A percentile compares a stretch with the other conserved stretches of the same genome.
Conservation (phyloP, 2,888 invertebrate genomes). For the Callosobruchus maculatus region DNA sequence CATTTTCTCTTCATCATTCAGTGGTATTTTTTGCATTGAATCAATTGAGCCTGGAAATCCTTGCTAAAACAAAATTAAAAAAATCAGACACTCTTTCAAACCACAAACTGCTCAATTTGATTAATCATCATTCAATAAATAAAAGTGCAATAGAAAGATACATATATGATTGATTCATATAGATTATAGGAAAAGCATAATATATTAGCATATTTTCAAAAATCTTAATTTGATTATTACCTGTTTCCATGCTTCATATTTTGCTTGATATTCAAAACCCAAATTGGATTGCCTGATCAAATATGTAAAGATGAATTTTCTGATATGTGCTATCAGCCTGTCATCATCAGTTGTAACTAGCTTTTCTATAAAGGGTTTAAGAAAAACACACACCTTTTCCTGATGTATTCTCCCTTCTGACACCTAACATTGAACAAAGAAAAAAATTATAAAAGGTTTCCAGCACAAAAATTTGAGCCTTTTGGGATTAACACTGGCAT, state of each 20-base stretch:
- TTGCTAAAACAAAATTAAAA: constrained; percentile 50
- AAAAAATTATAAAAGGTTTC: too few relatives aligned
- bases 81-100: background rate
- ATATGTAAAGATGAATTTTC: constrained; percentile 63
- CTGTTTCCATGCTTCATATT: constrained; percentile 65
- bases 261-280: constrained; percentile 63
- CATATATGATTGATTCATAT: too few relatives aligned
- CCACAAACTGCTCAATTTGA: too few relatives aligned
- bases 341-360: constrained; percentile 55
- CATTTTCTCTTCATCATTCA: constrained; percentile 34
- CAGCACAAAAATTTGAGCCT: too few relatives aligned
- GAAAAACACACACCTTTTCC: constrained; percentile 56
- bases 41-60: constrained; percentile 71
- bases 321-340: constrained; percentile 52
- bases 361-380: constrained; percentile 66
- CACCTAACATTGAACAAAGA: constrained; percentile 48
- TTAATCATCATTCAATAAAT: too few relatives aligned
- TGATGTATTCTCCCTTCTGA: constrained; percentile 58
- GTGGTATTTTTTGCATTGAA: constrained; percentile 54
- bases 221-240: constrained; percentile 40
- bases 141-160: too few relatives aligned
- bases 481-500: too few relatives aligned
- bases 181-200: too few relatives aligned
- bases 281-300: constrained; percentile 69
- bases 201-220: too few relatives aligned